Evolutionary conservation across 2,113 vertebrate genomes (phyloP).

Genomic region (Gymnobelideus leadbeateri): DNA sequence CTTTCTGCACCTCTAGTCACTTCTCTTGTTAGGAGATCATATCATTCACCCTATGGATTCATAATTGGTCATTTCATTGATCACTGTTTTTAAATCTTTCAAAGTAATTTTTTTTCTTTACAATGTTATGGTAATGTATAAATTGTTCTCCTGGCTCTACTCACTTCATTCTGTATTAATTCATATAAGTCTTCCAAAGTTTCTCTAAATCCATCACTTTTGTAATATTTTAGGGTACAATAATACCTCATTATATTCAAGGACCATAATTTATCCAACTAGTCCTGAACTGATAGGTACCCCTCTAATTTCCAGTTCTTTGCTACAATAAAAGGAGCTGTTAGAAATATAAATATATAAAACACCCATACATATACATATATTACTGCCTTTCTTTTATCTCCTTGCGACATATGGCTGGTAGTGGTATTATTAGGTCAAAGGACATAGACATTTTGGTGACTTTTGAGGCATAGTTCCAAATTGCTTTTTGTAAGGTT

Average conservation of each 20-base stretch:
- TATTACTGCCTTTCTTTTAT: not conserved
- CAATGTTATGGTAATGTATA: not conserved
- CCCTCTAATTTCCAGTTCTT: not conserved
- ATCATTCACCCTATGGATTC: not conserved
- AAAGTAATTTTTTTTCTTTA: not conserved
- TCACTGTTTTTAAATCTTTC: not conserved
- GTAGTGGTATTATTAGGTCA: not conserved
- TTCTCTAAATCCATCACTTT: not conserved
- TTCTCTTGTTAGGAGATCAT: too few species aligned
- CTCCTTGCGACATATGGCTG: not conserved
- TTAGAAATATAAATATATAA: not conserved
- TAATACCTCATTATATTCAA: not conserved
- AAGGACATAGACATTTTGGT: not conserved
- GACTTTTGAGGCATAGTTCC: not conserved
- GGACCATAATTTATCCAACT: not conserved
- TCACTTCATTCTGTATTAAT: not conserved
- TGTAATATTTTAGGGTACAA: not conserved
- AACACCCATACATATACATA: not conserved
- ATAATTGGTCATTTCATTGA: not conserved
- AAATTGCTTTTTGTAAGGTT: not conserved
- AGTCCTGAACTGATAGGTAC: not conserved
- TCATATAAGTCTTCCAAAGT: not conserved
- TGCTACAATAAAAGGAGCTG: not conserved
- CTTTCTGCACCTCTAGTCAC: not conserved
- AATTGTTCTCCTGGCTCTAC: not conserved